These are phyloP conservation scores for Enteromius paludinosus DNA, from an alignment of 2,797 vertebrate genomes.

Conservation along the genomic window DNA sequence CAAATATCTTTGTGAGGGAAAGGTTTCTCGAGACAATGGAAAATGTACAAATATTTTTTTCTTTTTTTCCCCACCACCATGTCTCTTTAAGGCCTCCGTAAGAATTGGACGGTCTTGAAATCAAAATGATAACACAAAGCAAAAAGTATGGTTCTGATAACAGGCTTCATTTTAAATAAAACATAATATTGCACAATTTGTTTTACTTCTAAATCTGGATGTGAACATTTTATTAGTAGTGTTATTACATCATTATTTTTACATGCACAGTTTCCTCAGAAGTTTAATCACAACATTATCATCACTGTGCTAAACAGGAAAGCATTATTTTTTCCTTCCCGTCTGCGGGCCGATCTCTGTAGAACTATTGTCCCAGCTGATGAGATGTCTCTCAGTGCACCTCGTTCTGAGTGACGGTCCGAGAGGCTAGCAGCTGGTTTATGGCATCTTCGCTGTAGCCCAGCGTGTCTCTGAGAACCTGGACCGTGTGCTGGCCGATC, in stretches of 20 bases:
- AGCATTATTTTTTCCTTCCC: conserved; percentile 32
- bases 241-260: conserved; percentile 56
- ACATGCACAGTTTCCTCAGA: conserved; percentile 48
- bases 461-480: conserved; percentile 78
- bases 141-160: neutral
- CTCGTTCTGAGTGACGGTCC: conserved; percentile 77
- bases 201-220: neutral
- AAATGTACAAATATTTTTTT: too few species aligned
- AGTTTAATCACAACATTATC: conserved; percentile 59
- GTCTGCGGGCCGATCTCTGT: neutral
- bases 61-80: too few species aligned
- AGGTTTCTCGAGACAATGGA: neutral
- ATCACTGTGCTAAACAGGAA: conserved; percentile 42
- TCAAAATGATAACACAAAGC: neutral
- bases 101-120: neutral
- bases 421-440: conserved; percentile 72
- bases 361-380: conserved; percentile 29
- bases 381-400: conserved; percentile 66
- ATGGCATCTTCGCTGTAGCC: conserved; percentile 78
- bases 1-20: too few species aligned
- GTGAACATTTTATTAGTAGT: neutral
- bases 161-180: neutral
- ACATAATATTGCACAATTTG: neutral
- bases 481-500: conserved; percentile 83
- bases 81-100: too few species aligned